Evolutionary conservation across 2,797 vertebrate species (phyloP).

Genomic region (Dendrocincla fuliginosa): DNA sequence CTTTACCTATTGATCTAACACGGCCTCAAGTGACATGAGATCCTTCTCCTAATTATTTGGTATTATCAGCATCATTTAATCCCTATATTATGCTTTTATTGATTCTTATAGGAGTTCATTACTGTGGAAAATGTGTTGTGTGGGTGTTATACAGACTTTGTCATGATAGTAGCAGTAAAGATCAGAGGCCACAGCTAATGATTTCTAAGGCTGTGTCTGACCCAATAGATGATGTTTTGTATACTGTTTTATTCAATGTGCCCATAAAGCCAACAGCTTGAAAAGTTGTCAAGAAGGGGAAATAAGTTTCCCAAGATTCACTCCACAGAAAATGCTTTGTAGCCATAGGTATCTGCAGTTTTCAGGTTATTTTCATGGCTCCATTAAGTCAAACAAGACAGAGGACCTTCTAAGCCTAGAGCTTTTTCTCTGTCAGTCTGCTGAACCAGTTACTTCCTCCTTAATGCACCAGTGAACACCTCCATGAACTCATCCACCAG

Average conservation of each 20-base stretch:
- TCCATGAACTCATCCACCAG: background rate
- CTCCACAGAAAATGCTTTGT: background rate
- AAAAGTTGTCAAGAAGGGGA: background rate
- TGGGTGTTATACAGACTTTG: background rate
- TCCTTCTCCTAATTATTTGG: background rate
- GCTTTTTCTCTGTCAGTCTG: background rate
- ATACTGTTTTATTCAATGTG: background rate
- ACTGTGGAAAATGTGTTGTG: background rate
- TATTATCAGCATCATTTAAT: background rate
- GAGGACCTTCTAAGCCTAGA: background rate
- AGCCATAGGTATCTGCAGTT: background rate
- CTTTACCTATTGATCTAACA: background rate
- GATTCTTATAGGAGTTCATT: background rate
- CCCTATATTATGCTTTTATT: background rate
- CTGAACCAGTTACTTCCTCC: background rate
- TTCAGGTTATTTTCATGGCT: background rate
- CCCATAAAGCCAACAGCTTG: background rate
- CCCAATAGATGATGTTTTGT: background rate
- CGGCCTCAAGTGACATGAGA: background rate
- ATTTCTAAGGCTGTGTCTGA: background rate
- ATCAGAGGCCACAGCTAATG: background rate
- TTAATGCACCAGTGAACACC: background rate
- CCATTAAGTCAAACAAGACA: background rate
- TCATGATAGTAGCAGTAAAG: background rate
- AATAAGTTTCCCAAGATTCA: background rate